These are phyloP conservation scores for Diprion similis DNA, from an alignment of 1,140 invertebrate genomes.

Conservation along the genomic window DNA sequence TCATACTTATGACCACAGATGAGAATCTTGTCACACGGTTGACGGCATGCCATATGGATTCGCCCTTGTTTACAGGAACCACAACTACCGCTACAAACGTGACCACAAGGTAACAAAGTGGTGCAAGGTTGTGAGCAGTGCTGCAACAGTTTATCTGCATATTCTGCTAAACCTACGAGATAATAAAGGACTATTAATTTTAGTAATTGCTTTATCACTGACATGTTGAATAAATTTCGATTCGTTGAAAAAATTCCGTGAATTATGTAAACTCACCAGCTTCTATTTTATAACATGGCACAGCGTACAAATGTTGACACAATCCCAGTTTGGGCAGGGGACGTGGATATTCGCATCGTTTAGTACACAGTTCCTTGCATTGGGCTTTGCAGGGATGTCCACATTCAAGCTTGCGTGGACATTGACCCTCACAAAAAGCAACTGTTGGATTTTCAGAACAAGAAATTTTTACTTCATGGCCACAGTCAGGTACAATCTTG, in stretches of 20 bases:
- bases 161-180: conserved; percentile 14
- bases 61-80: conserved; percentile 60
- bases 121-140: conserved; percentile 47
- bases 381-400: conserved; percentile 24
- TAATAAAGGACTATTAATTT: neutral
- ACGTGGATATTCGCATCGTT: conserved; percentile 15
- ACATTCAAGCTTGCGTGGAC: conserved; percentile 20
- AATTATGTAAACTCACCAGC: conserved; percentile 5
- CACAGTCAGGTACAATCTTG: conserved; percentile 31
- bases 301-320: conserved; percentile 25
- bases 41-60: conserved; percentile 61
- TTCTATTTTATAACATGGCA: conserved; percentile 16
- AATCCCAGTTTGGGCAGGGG: conserved; percentile 4
- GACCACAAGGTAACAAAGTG: conserved; percentile 54
- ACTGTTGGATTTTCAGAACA: conserved; percentile 21
- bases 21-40: conserved; percentile 58
- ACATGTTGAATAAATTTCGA: neutral
- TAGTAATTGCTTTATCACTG: neutral
- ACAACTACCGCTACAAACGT: conserved; percentile 54
- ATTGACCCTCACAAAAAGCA: conserved; percentile 13
- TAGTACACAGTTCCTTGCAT: conserved; percentile 22
- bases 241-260: neutral
- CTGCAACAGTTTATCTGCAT: conserved; percentile 28
- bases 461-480: conserved; percentile 26
- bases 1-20: conserved; percentile 64